These are phyloP conservation scores for Xiphophorus maculatus DNA, from an alignment of 2,113 vertebrate genomes.

Conservation along the genomic window DNA sequence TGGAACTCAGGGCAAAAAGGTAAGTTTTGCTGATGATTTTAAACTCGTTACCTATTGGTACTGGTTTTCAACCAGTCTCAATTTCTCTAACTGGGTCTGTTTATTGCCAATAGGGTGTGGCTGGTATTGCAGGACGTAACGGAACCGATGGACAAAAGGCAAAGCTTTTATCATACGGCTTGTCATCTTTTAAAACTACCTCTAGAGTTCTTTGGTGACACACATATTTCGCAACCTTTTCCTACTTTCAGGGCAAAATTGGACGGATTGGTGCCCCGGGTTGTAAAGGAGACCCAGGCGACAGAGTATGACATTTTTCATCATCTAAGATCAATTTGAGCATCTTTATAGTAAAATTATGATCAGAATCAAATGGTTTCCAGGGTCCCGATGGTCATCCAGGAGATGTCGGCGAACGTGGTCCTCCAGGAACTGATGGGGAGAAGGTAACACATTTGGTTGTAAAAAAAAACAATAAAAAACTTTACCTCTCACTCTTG, in stretches of 20 bases:
- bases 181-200: not conserved
- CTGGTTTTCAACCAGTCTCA: not conserved
- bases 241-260: conserved; percentile 85
- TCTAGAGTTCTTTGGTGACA: not conserved
- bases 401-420: conserved; percentile 87
- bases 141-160: conserved; percentile 83
- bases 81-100: not conserved
- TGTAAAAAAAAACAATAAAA: not conserved
- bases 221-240: not conserved
- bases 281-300: conserved; percentile 94
- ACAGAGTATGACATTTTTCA: conserved; percentile 79
- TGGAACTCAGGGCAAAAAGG: conserved; percentile 79
- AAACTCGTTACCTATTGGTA: not conserved
- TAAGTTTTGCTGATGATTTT: conserved; percentile 15
- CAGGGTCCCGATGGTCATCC: conserved; percentile 91
- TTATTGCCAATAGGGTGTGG: conserved; percentile 66
- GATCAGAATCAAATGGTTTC: conserved; percentile 23
- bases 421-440: conserved; percentile 77
- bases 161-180: not conserved
- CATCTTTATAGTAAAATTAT: conserved; percentile 16
- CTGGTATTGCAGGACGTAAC: conserved; percentile 71
- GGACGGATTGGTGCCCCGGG: conserved; percentile 94
- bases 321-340: not conserved
- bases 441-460: conserved; percentile 68
- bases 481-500: not conserved